Base-by-base conservation (phyloP, 1,140 invertebrate species). In the Harpegnathos saltator region DNA sequence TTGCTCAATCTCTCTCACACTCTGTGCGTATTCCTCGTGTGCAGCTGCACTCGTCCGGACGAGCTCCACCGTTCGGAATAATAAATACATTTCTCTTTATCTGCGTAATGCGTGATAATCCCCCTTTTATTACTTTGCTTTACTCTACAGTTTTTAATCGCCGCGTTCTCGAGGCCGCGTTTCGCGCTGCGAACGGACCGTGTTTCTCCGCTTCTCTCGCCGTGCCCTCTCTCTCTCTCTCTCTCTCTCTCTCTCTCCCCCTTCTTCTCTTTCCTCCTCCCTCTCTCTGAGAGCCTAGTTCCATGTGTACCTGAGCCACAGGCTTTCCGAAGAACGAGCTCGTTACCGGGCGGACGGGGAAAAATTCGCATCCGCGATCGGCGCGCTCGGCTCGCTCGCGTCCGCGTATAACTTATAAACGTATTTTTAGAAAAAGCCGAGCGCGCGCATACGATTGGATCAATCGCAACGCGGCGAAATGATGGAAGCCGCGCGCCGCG, bases 281-380 rank as follows among this genome's bases (percentile, higher is more conserved):
- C 22, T 22, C 17, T 63, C 26, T 7, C 14, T 62, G 5, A 11
- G 44, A 15, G 33, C 24, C 4, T 17, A 78, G 22, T 48, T 66
- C n/a, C 48, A 77, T 22, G 19, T 71, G 48, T n/a, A n/a, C 29
- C 44, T 50, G 65, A 33, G 29, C 29, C 22, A 19, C 61, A 44
- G 33, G n/a, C 38, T 80, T 80, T 71, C 22, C 75, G 66, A 80
- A 58, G 74, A 80, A 71, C 65, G 3, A 71, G 65, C 75, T 80
- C 62, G 62, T 77, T 77, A 77, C 62, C 44, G 11, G 33, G 17
- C n/a, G 33, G 15, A 58, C 7, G 22, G n/a, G n/a, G 17, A 59
- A 80, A 80, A 69, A 69, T 26, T 44, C 17, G 44, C 59, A 75
- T 77, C 59, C 38, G 74, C 19, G 14, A 29, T 52, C 38, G 26